Base-by-base conservation (phyloP, 2,113 vertebrate species). In the Circaetus gallicus region DNA sequence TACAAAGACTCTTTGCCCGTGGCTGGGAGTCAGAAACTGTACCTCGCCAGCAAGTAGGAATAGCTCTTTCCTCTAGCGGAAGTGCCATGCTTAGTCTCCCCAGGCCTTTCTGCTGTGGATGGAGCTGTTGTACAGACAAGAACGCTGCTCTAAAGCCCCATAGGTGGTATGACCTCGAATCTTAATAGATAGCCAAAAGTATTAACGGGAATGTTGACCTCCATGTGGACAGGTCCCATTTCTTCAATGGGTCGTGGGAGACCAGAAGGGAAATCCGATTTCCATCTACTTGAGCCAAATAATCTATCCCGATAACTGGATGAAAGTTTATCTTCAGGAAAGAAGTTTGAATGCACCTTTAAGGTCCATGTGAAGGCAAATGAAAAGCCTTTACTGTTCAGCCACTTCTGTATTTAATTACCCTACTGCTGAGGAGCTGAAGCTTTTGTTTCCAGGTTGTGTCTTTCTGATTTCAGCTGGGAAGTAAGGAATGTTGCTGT, bases 371-470 rank as follows among this genome's bases (percentile, higher is more conserved):
- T 34, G 53, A 49, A 40, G 58, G 70, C 52, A 79, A 93, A 89
- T 87, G 56, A 89, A 82, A 93, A 94, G 52, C 70, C 52, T 93
- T 84, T 74, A 21, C 81, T 96, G 73, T 76, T 63, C n/a, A 47
- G n/a, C 43, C 17, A 8, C 73, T 89, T 91, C 91, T 94, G 89
- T 84, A 43, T 95, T 93, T 89, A 89, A 85, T 97, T 90, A 82
- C 34, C 76, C 47, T 58, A 38, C 77, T 3, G 5, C 78, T 90
- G 87, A 91, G 91, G 87, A 91, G 65, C 59, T 73, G 93, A 69
- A 69, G 79, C 87, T 87, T 95, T 93, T 94, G 43, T 90, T 95
- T 96, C 85, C 93, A 90, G 89, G 77, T 87, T 76, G 83, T 87
- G 77, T 53, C 84, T 74, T 90, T 52, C 82, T 79, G 69, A 66